Evolutionary conservation across 2,113 vertebrate species (phyloP), one percentile per base, ranked within the genome.

Genomic region (Glaucidium brasilianum): DNA sequence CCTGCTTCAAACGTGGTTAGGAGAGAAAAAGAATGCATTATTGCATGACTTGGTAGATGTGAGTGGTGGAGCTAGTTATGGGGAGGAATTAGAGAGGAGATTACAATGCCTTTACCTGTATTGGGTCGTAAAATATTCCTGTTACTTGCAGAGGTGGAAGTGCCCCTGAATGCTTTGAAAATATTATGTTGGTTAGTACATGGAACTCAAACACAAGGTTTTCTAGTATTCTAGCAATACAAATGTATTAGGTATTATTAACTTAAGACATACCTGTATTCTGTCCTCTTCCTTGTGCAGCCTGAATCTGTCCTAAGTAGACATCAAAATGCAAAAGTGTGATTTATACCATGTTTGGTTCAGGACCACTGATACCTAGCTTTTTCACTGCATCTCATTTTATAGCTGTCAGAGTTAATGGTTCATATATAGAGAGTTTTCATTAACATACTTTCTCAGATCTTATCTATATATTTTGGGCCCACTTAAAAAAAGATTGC

Each of bases 141-240:
- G 97, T 96, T 98, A 96, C 96, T 98, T 49, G 98, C 71, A 96
- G 97, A 98, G 92, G 93, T 78, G 74, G 96, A 95, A 87, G 97
- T 91, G 89, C 98, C 96, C 98, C 98, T 98, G 97, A 98, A 98
- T 94, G 97, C 99, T 99, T 99, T 97, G 97, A 98, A 98, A 97
- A 99, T 94, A 98, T 91, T 94, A 43, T 69, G 93, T 91, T 84
- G 71, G 79, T 97, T 89, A 98, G 85, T 88, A 85, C 27, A 62
- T 53, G 55, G 49, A 90, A 86, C 45, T 59, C 73, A 56, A 95
- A 91, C 30, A 45, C 47, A 50, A 83, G 29, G 10, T 39, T 71
- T 87, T 68, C 80, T 85, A 94, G 93, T 82, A 64, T 93, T 95
- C 90, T 85, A 90, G 39, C 81, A 87, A 81, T 64, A 84, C 21